These are phyloP conservation scores for Drosophila biarmipes DNA, from an alignment of 1,140 invertebrate genomes.

Conservation along the genomic window DNA sequence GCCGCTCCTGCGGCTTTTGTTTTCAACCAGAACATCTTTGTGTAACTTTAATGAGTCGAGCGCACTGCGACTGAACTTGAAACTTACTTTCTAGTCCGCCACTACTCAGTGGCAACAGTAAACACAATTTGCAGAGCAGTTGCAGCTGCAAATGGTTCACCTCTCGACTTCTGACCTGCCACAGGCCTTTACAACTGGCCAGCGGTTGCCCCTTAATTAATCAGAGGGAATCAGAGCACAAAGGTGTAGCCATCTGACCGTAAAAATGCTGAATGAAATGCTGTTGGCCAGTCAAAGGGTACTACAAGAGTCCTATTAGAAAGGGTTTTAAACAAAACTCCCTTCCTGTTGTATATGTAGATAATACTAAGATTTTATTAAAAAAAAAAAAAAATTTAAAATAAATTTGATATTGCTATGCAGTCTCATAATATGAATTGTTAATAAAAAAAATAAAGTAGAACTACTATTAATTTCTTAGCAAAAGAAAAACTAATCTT, in stretches of 20 bases:
- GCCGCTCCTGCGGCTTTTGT: constrained; percentile 18
- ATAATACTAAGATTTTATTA: no score
- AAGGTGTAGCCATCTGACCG: constrained; percentile 10
- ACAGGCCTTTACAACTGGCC: constrained; percentile 12
- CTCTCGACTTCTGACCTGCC: constrained; percentile 25
- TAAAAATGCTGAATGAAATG: constrained; percentile 10
- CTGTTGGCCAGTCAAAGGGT: not conserved
- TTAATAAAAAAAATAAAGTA: no score
- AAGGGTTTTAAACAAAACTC: not conserved
- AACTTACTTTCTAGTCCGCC: constrained; percentile 35
- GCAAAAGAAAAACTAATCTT: no score
- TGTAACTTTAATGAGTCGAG: constrained; percentile 72
- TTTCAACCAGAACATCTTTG: constrained; percentile 28
- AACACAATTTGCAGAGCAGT: constrained; percentile 52
- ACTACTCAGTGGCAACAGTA: constrained; percentile 45
- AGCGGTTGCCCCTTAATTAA: constrained; percentile 42
- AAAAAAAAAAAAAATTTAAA: no score
- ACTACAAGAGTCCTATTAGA: no score
- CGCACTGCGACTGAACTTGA: constrained; percentile 56
- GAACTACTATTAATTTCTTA: no score
- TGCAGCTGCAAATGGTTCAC: constrained; percentile 10
- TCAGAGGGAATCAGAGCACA: constrained; percentile 31
- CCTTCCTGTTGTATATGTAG: not conserved
- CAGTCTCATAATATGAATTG: no score
- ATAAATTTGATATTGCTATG: no score